Evolutionary conservation across 64 coral and sea anemone genomes (phyloP).

Genomic region (Montipora efflorescens): DNA sequence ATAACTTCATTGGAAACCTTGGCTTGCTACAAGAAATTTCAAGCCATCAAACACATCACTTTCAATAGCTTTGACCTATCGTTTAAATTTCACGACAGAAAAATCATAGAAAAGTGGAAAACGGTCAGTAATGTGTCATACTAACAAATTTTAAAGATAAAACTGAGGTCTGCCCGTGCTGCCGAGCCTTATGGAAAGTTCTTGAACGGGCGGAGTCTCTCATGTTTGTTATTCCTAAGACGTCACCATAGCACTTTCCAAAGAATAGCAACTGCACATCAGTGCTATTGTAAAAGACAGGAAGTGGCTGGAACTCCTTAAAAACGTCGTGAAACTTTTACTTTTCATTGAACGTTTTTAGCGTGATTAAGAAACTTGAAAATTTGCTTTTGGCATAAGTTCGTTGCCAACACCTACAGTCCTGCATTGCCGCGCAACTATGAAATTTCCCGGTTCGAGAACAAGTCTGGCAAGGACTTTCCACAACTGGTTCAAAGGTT

Average conservation of each 20-base stretch:
- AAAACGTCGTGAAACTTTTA: no score
- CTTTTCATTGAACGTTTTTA: no score
- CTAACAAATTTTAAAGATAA: neutral
- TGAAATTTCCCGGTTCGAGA: neutral
- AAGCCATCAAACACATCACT: no score
- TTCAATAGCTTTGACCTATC: neutral
- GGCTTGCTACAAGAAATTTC: neutral
- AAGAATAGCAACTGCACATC: neutral
- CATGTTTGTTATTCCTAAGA: neutral
- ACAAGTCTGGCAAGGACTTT: neutral
- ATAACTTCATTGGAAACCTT: neutral
- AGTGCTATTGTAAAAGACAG: neutral
- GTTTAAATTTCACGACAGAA: neutral
- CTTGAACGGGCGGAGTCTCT: neutral
- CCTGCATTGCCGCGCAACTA: neutral
- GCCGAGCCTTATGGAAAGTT: neutral
- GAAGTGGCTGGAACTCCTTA: neutral
- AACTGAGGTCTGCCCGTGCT: neutral
- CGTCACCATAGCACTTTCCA: neutral
- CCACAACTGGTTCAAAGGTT: slow-evolving; percentile 11
- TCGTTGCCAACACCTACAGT: no score
- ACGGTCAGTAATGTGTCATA: neutral
- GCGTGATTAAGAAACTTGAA: neutral
- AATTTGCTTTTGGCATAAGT: neutral
- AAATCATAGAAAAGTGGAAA: neutral